A percentile compares a stretch with the other conserved stretches of the same genome.
These are phyloP conservation scores for Ophiothrix spiculata DNA, from an alignment of 35 echinoderm and acorn worm species.

Conservation along the genomic window DNA sequence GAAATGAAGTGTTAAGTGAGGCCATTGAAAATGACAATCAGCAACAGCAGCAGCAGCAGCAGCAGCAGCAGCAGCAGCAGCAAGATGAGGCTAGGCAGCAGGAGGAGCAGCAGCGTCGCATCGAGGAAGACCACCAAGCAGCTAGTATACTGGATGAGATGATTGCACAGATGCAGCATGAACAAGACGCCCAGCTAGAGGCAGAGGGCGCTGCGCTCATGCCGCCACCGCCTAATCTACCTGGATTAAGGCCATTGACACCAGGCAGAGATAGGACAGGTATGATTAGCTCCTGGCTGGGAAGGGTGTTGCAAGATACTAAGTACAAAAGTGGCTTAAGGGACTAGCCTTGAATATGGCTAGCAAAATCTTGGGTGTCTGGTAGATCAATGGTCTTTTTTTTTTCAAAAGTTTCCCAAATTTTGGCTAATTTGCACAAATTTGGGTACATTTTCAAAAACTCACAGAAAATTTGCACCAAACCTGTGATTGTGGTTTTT, in stretches of 20 bases:
- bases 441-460: no score
- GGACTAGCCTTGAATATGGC: no score
- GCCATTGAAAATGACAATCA: background rate
- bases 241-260: slow-evolving; percentile 49
- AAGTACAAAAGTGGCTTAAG: no score
- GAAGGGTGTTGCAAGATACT: no score
- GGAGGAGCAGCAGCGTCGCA: slow-evolving; percentile 43
- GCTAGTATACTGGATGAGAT: slow-evolving; percentile 91
- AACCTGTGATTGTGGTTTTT: no score
- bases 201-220: background rate
- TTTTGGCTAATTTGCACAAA: no score
- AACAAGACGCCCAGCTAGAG: slow-evolving; percentile 61
- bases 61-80: slow-evolving; percentile 45
- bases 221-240: slow-evolving; percentile 16
- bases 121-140: slow-evolving; percentile 73
- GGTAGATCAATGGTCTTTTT: no score
- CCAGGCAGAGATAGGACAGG: slow-evolving; percentile 52
- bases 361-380: no score
- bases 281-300: no score
- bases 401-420: no score
- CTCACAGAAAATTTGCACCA: no score
- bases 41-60: slow-evolving; percentile 25
- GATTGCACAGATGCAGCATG: slow-evolving; percentile 86
- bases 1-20: background rate
- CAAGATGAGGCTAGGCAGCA: background rate